Percentiles rank a stretch among this genome's conserved stretches.
These are phyloP conservation scores for Euglossa dilemma DNA, from an alignment of 1,140 invertebrate species.

Conservation along the genomic window DNA sequence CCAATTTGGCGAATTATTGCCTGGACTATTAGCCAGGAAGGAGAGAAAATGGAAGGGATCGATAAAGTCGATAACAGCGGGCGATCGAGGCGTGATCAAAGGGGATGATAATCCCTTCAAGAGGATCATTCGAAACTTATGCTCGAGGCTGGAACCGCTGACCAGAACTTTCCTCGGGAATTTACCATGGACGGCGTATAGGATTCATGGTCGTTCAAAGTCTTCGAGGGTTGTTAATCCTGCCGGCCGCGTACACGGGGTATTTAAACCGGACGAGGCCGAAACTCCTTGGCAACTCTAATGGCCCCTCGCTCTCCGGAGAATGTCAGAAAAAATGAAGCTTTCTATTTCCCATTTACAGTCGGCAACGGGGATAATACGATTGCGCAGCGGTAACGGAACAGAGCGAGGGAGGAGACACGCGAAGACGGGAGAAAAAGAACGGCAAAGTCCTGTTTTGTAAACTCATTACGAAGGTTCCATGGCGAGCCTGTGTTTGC, in stretches of 20 bases:
- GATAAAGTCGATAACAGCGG: conserved; percentile 10
- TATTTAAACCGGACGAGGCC: conserved; percentile 27
- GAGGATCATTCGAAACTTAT: conserved; percentile 59
- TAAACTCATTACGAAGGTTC: no score
- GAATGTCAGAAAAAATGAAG: not conserved
- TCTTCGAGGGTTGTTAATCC: conserved; percentile 50
- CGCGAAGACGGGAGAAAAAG: no score
- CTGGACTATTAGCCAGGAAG: not conserved
- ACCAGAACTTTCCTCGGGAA: conserved; percentile 48
- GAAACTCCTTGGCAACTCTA: not conserved
- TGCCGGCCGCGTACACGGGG: conserved; percentile 30
- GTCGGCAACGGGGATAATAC: no score
- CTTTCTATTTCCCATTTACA: no score
- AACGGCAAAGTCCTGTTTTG: no score
- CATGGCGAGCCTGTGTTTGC: no score
- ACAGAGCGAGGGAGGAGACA: no score
- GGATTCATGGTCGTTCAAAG: conserved; percentile 43
- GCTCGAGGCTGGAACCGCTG: not conserved
- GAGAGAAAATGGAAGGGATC: not conserved
- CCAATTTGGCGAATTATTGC: no score
- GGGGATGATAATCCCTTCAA: conserved; percentile 52
- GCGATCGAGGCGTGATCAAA: conserved; percentile 34
- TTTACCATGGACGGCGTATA: conserved; percentile 54
- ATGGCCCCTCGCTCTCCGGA: not conserved
- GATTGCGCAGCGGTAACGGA: no score